Base-by-base conservation (phyloP, 2,888 invertebrate genomes). In the Chymomyza caudatula region DNA sequence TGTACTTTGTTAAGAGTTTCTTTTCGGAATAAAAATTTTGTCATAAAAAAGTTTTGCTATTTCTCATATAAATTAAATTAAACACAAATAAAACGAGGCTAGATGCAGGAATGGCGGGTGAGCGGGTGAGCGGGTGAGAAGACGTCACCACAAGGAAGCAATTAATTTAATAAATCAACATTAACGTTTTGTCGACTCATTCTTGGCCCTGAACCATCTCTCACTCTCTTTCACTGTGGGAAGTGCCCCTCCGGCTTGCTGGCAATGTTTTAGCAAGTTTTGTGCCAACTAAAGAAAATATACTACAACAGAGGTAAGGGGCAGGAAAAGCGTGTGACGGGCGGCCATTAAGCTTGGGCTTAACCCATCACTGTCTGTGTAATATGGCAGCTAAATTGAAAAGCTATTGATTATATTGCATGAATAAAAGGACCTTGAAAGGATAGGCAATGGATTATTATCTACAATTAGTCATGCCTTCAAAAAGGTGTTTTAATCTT, bases 81-180 rank as follows among this genome's bases (percentile, higher is more conserved):
- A 82, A 84, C 66, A 77, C 74, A 81, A 84, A 81, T 82, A 84
- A 82, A 84, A 65, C 79, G 11, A n/a, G 47, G 17, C 19, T 47
- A 19, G 47, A 3, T 51, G 37, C 4, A 49, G 13, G 6, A 20
- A 3, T 3, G 29, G 13, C n/a, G 6, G n/a, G n/a, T 11, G 2
- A 6, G 54, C 29, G 22, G 60, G 52, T 60, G 70, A 63, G 70
- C 62, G n/a, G n/a, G n/a, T n/a, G n/a, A 17, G n/a, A 22, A 23
- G 53, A 25, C 2, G 4, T 53, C 53, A 66, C 65, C 72, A 81
- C 72, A 78, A 72, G 83, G 75, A 73, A 77, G 80, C 82, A 86
- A 86, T 85, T 85, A 86, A 85, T 85, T 85, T 85, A 85, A 85
- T 86, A 86, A 85, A 86, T 86, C 85, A 86, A 86, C 85, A 83